Base-by-base conservation (phyloP, 2,888 invertebrate genomes). In the Cynaeus angustus region DNA sequence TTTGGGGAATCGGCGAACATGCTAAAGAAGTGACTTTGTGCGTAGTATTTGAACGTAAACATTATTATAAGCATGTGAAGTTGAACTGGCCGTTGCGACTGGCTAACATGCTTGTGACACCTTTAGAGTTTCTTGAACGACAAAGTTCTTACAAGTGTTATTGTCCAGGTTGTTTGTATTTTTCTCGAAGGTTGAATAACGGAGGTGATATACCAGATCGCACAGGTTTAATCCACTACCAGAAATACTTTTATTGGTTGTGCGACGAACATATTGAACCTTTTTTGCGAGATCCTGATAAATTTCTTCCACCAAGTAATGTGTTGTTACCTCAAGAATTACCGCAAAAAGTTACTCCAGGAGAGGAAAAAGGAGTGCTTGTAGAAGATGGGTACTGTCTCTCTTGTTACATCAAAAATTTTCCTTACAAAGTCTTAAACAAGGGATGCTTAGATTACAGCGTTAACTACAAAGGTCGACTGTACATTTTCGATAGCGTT, bases 121-220 rank as follows among this genome's bases (percentile, higher is more conserved):
- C 88, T 52, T 82, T 86, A 71, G 87, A 87, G 73, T 89, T 90
- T 72, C 67, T 85, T 66, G 78, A 84, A 48, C 85, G 86, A 67
- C 86, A 88, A 81, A 87, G 89, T 30, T 61, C 71, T 1, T 89
- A 85, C 71, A 87, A 87, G 78, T 85, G 87, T 65, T 86, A 88
- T 76, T 92, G 91, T 76, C 91, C 91, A 0, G 78, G 87, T 37
- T 92, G 92, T 78, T 81, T 89, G n/a, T 82, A 82, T 59, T 74
- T 77, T 58, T 78, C 83, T 0, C 79, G 84, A 4, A 45, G 16
- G 1, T 74, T 86, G 53, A 78, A 69, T 33, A 83, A 83, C 64
- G 88, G 87, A 62, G 85, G 85, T 0, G 84, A 83, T 46, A 87
- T 88, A 5, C 86, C 87, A 0, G 86, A 89, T 76, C 86, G 87